Evolutionary conservation across 2,888 invertebrate species (phyloP), one percentile per base, ranked within the genome.

Genomic region (Selenia dentaria): DNA sequence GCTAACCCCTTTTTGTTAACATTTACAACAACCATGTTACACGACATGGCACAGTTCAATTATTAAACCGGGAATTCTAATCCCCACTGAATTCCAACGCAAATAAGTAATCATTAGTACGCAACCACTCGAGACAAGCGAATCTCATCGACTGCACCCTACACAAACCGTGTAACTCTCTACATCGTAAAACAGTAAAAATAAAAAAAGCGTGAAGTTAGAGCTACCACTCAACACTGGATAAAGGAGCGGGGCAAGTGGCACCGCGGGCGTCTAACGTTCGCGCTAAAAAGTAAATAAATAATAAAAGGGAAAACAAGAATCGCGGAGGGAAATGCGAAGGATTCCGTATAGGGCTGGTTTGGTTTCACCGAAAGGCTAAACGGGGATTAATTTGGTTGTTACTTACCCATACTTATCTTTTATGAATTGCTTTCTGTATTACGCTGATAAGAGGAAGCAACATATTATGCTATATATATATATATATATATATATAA

Each of bases 181-280:
- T 28, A 57, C 33, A 31, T 24, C 46, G 34, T 32, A 63, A 60
- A 59, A 50, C 41, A 44, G 43, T 39, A 54, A 57, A 54, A 59
- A 60, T 59, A 62, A 65, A 59, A 64, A 66, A 62, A 59, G 14
- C 50, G 42, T 48, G 32, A 47, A 67, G 70, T 60, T 55, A 61
- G 62, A 64, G 57, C 52, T 57, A 56, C 55, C 58, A 52, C 57
- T 55, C 55, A 53, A 42, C 60, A 55, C 65, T 65, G 62, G 66
- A 70, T 71, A 68, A 72, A 74, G 70, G 70, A 64, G 63, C 63
- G 67, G 58, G 65, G 64, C 64, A 79, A 83, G 80, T 78, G 78
- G 76, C 70, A 70, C 77, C 71, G 59, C 64, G 57, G 73, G 82
- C 79, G 74, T 74, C 76, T 81, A 79, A 79, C 71, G 59, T 70